Base-by-base conservation (phyloP, 1,140 invertebrate species). In the Drosophila rhopaloa region DNA sequence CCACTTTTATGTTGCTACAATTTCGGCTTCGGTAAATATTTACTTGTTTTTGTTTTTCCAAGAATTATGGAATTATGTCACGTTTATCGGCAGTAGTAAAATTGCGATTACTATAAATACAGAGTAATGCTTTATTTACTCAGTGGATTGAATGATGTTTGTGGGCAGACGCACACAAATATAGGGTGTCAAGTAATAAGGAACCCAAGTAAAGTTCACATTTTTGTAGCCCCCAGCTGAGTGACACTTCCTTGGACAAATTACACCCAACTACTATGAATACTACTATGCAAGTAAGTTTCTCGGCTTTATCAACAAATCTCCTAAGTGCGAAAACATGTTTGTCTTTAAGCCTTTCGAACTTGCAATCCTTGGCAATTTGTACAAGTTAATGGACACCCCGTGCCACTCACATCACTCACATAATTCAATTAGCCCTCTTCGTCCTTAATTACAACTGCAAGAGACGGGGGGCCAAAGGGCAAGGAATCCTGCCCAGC, bases 1-100 rank as follows among this genome's bases (percentile, higher is more conserved):
- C 50, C 38, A 46, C 46, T 76, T 57, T 57, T 53, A 24, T 40
- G 40, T 58, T 13, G 32, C 50, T 51, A 37, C 29, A 16, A 37
- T 37, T 35, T 37, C n/a, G 59, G 38, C 38, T 50, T 41, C 41
- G 40, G 53, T 55, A 76, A 76, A 66, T 74, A 60, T 62, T 74
- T 47, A 55, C 68, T 43, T 70, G n/a, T 67, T 58, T 58, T 62
- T 62, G 38, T 44, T 48, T 70, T 54, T 35, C n/a, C 62, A 58
- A 37, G 54, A 82, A 82, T 88, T 86, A 86, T 86, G 79, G 79
- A 86, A 86, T 79, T 86, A 77, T 83, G 79, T 83, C 83, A 86
- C 83, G 83, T 88, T 86, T 82, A 86, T 81, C 63, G 51, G 14
- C 43, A 38, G 59, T 50, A 76, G 47, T 57, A 50, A 66, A 76